phyloP scores from a whole-genome alignment of 2,797 vertebrate genomes.

The Myotis findleyi region DNA sequence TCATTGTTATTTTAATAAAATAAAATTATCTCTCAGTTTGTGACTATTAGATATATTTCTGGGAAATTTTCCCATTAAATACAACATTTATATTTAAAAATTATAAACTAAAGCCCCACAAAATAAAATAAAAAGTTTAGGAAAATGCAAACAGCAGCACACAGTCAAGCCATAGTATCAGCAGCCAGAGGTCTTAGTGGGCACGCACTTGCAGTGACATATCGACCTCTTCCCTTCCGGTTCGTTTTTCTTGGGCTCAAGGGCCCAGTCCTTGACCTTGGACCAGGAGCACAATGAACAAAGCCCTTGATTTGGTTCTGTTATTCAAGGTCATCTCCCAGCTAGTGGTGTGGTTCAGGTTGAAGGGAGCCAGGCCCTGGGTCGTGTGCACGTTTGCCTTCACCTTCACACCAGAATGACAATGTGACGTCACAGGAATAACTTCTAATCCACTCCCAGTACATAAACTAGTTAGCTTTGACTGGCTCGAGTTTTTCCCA shows the following conservation, averaged over 20 bases:
- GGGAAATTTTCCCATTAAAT: conserved; percentile 29
- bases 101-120: conserved; percentile 38
- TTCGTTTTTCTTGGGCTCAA: neutral
- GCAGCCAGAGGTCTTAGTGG: neutral
- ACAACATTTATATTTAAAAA: conserved; percentile 47
- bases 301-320: neutral
- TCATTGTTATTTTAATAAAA: conserved; percentile 22
- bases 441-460: neutral
- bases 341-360: rapidly evolving
- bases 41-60: neutral
- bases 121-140: neutral
- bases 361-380: neutral
- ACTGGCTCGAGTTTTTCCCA: neutral
- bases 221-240: neutral
- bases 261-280: neutral
- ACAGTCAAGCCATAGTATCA: neutral
- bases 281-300: neutral
- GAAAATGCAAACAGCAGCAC: conserved; percentile 29
- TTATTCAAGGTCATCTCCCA: neutral
- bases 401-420: neutral
- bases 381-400: neutral
- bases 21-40: neutral
- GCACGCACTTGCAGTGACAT: rapidly evolving
- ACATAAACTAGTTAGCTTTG: neutral
- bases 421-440: neutral